Base-by-base conservation (phyloP, 2,113 vertebrate species). In the Mastomys coucha region DNA sequence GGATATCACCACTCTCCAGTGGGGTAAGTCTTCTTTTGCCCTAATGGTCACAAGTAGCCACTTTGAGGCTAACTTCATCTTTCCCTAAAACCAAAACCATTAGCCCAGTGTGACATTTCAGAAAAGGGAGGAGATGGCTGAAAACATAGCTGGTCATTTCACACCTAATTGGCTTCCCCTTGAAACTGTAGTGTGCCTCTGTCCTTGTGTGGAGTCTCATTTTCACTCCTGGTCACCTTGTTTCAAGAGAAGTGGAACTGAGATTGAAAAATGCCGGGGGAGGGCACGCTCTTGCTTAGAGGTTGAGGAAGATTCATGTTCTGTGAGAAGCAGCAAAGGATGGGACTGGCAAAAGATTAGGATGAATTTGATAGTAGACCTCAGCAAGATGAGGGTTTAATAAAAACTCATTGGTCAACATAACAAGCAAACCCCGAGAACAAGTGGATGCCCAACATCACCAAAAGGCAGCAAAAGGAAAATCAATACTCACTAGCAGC, bases 291-390 rank as follows among this genome's bases (percentile, higher is more conserved):
- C 60, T 88, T 31, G 7, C 49, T 92, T 84, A 80, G 63, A 96
- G 92, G 93, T 89, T 87, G 77, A 96, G 58, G 92, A 93, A 91
- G 96, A 97, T 96, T 95, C 86, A 96, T 93, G 89, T 88, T 70
- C 51, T 76, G 24, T 85, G 51, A 88, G 92, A 91, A 84, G 77
- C 86, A 95, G 82, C 60, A 39, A 94, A 96, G 96, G 91, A 92
- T 70, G 95, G 86, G 69, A 96, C 97, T 97, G 95, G 94, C 88
- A 84, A 85, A 96, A 96, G 96, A 97, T 97, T 60, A 97, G 97
- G 92, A 94, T 97, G 93, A 96, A 96, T 96, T 80, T 94, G 95
- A 95, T 92, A 95, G 95, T 82, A 89, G 69, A 85, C 76, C 69
- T 96, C 19, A 49, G 87, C 81, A 72, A 80, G 51, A 94, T 28